Evolutionary conservation across 2,113 vertebrate species (phyloP).

Genomic region (Ageneiosus marmoratus): DNA sequence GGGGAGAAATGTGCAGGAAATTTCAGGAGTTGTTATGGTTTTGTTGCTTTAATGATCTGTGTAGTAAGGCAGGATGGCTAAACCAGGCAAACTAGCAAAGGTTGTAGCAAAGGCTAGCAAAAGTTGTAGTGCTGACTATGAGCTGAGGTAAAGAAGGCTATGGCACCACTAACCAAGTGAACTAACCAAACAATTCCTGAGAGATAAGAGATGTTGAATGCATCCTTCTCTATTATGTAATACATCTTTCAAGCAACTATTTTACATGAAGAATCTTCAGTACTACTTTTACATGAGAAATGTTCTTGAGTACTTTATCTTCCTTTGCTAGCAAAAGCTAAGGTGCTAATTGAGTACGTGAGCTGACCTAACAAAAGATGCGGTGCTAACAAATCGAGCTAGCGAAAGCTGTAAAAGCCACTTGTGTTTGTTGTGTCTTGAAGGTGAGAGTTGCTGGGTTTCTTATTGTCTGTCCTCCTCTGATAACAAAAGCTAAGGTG

Average conservation of each 20-base stretch:
- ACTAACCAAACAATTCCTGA: neutral
- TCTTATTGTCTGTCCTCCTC: too few species aligned
- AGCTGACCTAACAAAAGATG: neutral
- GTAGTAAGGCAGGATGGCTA: neutral
- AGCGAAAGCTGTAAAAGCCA: neutral
- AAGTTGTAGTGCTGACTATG: neutral
- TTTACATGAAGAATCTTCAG: neutral
- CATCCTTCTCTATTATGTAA: neutral
- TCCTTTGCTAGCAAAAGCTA: neutral
- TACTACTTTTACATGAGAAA: neutral
- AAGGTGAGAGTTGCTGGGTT: too few species aligned
- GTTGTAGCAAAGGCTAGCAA: too few species aligned
- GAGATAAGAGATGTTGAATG: neutral
- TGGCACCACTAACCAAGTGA: neutral
- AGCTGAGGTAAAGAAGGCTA: neutral
- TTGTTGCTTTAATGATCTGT: conserved; percentile 31
- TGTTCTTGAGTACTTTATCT: neutral
- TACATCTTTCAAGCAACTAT: neutral
- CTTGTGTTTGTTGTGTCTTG: too few species aligned
- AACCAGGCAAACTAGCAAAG: neutral
- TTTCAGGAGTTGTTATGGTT: conserved; percentile 16
- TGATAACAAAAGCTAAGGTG: neutral
- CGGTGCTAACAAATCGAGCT: neutral
- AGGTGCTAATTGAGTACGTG: neutral
- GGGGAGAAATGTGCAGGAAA: neutral